Percentiles rank a stretch among this genome's conserved stretches.
phyloP scores from a whole-genome alignment of 2,797 vertebrate genomes.

The Pantherophis vulpinus region DNA sequence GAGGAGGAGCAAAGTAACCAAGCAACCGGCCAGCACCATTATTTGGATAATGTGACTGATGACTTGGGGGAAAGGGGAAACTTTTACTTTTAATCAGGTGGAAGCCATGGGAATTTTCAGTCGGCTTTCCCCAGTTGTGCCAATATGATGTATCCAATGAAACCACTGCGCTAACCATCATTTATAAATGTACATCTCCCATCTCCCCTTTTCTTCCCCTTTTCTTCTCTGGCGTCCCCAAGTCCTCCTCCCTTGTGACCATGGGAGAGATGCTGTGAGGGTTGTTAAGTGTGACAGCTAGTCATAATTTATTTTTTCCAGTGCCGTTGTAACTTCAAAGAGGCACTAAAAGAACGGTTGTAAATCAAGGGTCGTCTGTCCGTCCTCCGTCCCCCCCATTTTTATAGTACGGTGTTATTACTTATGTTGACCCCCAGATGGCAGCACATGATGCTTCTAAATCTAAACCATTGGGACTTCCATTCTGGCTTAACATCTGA shows the following conservation, averaged over 20 bases:
- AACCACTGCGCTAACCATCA: neutral
- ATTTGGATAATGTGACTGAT: too few relatives aligned
- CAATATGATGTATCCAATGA: too few relatives aligned
- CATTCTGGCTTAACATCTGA: neutral
- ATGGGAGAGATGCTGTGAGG: too few relatives aligned
- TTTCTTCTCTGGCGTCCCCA: neutral
- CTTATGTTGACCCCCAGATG: neutral
- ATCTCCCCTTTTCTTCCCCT: neutral
- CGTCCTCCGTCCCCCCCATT: fast-evolving
- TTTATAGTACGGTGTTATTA: neutral
- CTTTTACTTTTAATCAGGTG: too few relatives aligned
- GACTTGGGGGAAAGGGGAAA: too few relatives aligned
- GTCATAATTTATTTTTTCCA: neutral
- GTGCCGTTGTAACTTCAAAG: neutral
- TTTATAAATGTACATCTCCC: neutral
- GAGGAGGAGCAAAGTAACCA: too few relatives aligned
- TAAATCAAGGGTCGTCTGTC: too few relatives aligned
- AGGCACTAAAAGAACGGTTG: too few relatives aligned
- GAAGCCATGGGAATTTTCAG: too few relatives aligned
- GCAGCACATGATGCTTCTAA: neutral
- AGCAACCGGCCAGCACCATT: too few relatives aligned
- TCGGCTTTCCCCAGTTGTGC: too few relatives aligned
- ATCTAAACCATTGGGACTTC: neutral
- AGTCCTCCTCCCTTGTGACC: neutral
- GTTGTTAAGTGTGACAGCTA: neutral